Percentiles rank a stretch among this genome's conserved stretches.
These are phyloP conservation scores for Alviniconcha marisindica DNA, from an alignment of 1,140 invertebrate species.

Conservation along the genomic window DNA sequence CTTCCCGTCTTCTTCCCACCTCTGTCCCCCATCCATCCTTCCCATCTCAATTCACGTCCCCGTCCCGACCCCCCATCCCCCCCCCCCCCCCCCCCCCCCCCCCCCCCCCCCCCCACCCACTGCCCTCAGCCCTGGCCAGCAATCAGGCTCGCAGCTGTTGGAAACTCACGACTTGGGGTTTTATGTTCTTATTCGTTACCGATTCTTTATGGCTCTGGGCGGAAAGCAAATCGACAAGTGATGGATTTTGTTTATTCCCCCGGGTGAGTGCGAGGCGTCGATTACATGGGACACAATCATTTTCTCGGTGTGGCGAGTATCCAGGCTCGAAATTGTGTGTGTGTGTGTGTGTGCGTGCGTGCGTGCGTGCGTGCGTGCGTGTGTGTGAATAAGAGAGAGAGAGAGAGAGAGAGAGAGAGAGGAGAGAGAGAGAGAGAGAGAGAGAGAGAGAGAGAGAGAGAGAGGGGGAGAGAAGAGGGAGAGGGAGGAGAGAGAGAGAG, in stretches of 20 bases:
- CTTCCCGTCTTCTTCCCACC: too few relatives aligned
- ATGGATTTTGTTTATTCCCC: neutral
- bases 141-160: neutral
- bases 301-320: too few relatives aligned
- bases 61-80: neutral
- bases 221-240: neutral
- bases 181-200: neutral
- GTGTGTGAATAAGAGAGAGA: neutral
- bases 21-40: too few relatives aligned
- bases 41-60: too few relatives aligned
- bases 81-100: neutral
- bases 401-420: conserved; percentile 5
- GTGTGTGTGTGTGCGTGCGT: too few relatives aligned
- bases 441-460: neutral
- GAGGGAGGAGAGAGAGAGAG: neutral
- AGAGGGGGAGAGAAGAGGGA: neutral
- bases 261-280: neutral
- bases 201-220: neutral
- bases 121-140: neutral
- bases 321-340: too few relatives aligned
- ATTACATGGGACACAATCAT: too few relatives aligned
- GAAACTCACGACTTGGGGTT: neutral
- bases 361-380: neutral
- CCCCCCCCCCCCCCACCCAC: neutral
- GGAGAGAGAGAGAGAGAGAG: conserved; percentile 11